phyloP scores from a whole-genome alignment of 2,797 vertebrate genomes.

The Sciurus vulgaris region DNA sequence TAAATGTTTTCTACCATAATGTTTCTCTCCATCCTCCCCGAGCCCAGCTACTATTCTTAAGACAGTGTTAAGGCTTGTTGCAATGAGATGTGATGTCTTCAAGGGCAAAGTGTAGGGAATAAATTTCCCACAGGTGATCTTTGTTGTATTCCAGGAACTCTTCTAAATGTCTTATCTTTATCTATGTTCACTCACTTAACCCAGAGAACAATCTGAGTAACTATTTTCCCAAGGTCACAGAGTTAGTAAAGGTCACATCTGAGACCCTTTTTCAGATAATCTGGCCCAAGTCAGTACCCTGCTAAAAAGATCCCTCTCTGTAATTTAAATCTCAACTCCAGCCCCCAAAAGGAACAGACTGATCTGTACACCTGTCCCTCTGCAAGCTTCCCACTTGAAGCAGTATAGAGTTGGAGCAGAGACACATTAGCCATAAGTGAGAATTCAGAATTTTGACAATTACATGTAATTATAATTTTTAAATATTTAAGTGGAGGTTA shows the following conservation, averaged over 20 bases:
- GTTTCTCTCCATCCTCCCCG: not conserved
- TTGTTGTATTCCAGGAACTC: not conserved
- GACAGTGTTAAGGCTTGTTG: not conserved
- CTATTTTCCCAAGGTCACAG: not conserved
- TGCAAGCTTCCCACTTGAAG: not conserved
- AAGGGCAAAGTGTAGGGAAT: not conserved
- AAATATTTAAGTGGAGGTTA: not conserved
- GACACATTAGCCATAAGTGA: not conserved
- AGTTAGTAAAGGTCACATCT: not conserved
- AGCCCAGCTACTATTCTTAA: not conserved
- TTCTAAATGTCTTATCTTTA: not conserved
- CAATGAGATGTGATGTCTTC: not conserved
- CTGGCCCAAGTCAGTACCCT: not conserved
- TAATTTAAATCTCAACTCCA: not conserved
- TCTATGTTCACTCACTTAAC: not conserved
- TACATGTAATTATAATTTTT: not conserved
- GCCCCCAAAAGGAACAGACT: not conserved
- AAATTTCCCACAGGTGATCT: not conserved
- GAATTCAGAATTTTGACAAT: constrained; percentile 36
- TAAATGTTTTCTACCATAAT: not conserved
- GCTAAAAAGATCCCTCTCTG: not conserved
- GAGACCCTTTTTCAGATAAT: not conserved
- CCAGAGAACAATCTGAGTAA: not conserved
- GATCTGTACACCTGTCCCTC: not conserved
- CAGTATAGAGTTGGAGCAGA: not conserved